phyloP scores from a whole-genome alignment of 2,113 vertebrate species.

The Promerops cafer region DNA sequence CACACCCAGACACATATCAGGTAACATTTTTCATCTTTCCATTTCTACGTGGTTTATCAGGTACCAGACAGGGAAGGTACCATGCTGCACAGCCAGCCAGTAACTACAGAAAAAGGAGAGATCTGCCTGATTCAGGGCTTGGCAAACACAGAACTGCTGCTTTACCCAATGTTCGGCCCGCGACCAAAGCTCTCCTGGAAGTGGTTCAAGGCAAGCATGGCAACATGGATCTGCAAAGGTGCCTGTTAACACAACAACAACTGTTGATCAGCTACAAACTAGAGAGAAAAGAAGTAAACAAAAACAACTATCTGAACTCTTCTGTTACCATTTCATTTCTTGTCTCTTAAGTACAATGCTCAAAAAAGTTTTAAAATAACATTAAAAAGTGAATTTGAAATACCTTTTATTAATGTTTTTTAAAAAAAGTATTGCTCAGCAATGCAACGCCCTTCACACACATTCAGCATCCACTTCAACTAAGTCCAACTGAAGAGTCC shows the following conservation, averaged over 20 bases:
- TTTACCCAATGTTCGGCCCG: constrained; percentile 86
- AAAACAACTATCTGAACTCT: background rate
- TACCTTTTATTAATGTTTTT: background rate
- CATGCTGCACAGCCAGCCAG: background rate
- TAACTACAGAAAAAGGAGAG: background rate
- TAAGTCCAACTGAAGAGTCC: background rate
- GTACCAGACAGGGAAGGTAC: background rate
- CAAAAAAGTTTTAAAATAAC: background rate
- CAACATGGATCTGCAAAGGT: constrained; percentile 86
- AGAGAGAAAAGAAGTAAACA: background rate
- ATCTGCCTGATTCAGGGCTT: background rate
- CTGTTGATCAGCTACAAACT: background rate
- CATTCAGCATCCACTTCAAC: background rate
- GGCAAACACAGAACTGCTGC: background rate
- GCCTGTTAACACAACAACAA: constrained; percentile 69
- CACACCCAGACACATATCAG: background rate
- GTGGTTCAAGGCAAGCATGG: constrained; percentile 87
- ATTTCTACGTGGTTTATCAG: background rate
- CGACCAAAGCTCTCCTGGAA: constrained; percentile 86
- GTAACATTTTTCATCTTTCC: background rate
- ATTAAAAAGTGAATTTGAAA: background rate
- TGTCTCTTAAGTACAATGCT: background rate
- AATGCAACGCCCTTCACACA: background rate
- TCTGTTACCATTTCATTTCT: background rate
- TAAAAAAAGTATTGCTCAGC: background rate